Base-by-base conservation (phyloP, 1,140 invertebrate species). In the Cyrtorhinus lividipennis region DNA sequence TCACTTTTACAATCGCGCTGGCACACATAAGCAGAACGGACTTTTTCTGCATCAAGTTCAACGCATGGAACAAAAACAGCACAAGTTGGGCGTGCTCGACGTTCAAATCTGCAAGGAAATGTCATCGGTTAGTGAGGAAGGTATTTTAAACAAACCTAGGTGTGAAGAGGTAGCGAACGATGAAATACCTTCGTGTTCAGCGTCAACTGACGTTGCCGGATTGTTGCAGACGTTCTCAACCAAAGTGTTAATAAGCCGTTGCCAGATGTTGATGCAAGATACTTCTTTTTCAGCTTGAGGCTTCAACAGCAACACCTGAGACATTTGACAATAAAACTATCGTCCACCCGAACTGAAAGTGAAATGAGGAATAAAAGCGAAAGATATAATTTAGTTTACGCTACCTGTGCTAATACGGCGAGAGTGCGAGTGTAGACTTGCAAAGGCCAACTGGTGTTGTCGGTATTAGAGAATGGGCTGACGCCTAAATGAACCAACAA, bases 31-130 rank as follows among this genome's bases (percentile, higher is more conserved):
- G 76, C n/a, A 97, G 75, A 0, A 98, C 88, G 1, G 87, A 86
- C 74, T 97, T 97, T 73, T 96, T 97, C 74, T 96, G 91, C 89
- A 95, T 95, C 24, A 97, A 75, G 69, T 91, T 93, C 24, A 97
- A 73, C 1, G 90, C 91, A 73, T 97, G 93, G 72, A 97, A 97
- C 1, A 97, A 76, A 72, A 96, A 95, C 0, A 98, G 78, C 64
- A 98, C 75, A 10, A 97, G 76, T 72, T 97, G 93, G 0, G 92
- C 86, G 75, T 98, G 94, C 73, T 98, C 95, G 10, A 96, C 91
- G 75, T 97, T 97, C 30, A 98, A 76, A 78, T 95, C 92, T 86
- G 75, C 46, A 77, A 80, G 67, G 68, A 68, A 68, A 67, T 30
- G n/a, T n/a, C n/a, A 27, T 30, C 30, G 20, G 12, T 15, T 38